Conservation (phyloP, 2,113 vertebrate species). For the Ctenomys sociabilis region DNA sequence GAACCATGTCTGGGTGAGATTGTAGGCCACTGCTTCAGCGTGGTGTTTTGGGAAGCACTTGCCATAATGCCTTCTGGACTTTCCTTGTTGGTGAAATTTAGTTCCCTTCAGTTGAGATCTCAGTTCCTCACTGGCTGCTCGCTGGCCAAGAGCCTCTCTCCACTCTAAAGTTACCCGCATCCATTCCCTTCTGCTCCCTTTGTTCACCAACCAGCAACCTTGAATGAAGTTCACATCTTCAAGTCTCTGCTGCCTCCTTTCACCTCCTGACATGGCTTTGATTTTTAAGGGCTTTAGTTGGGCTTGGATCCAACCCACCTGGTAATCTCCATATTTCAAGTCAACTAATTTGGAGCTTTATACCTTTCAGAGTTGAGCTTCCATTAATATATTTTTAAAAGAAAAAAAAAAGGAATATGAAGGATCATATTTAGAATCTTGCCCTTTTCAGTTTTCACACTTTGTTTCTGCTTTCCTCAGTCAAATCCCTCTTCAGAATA, state of each 20-base stretch:
- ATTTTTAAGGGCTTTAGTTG: not conserved
- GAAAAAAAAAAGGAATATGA: not conserved
- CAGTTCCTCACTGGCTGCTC: not conserved
- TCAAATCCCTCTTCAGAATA: not conserved
- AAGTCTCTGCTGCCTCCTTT: not conserved
- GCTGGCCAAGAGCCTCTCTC: not conserved
- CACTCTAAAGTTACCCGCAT: rapidly evolving
- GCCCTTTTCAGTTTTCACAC: not conserved
- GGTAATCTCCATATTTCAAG: not conserved
- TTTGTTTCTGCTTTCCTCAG: not conserved
- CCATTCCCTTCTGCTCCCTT: not conserved
- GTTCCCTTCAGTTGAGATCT: not conserved
- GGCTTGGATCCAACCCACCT: not conserved
- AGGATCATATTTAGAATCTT: not conserved
- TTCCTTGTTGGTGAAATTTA: not conserved
- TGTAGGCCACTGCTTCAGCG: too few species aligned
- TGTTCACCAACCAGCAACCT: not conserved
- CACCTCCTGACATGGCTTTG: not conserved
- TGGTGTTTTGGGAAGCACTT: not conserved
- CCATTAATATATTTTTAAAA: not conserved
- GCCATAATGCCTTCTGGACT: not conserved
- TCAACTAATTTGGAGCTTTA: not conserved
- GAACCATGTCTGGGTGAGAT: too few species aligned
- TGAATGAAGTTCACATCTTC: not conserved
- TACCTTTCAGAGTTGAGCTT: not conserved